Percentiles rank a stretch among this genome's conserved stretches.
Evolutionary conservation across 2,888 invertebrate genomes (phyloP).

Genomic region (Nomada fucata): DNA sequence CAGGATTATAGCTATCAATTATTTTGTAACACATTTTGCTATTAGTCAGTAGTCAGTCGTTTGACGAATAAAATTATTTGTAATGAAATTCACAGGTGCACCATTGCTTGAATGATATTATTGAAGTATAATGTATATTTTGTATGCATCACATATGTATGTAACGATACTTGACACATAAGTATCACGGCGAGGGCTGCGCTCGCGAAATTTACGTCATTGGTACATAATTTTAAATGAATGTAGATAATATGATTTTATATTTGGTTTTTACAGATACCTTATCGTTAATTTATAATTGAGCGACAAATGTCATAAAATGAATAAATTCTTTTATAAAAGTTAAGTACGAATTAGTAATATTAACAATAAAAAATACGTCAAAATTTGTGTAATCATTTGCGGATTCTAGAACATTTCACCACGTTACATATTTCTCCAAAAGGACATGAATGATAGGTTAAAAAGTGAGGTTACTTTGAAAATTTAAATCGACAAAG

Average conservation of each 20-base stretch:
- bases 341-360: no score
- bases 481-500: not conserved
- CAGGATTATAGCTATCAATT: slow-evolving; percentile 38
- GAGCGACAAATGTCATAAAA: no score
- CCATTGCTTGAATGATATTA: slow-evolving; percentile 31
- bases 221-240: slow-evolving; percentile 7
- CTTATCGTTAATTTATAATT: no score
- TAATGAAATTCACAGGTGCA: slow-evolving; percentile 40
- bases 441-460: not conserved
- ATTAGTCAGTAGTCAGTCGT: slow-evolving; percentile 33
- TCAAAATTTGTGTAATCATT: no score
- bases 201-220: not conserved
- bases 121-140: not conserved
- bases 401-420: no score
- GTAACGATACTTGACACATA: not conserved
- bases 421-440: no score
- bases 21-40: slow-evolving; percentile 33
- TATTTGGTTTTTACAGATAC: no score
- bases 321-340: no score
- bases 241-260: not conserved
- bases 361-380: no score
- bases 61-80: slow-evolving; percentile 43
- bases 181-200: no score
- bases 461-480: slow-evolving; percentile 6
- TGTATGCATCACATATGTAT: not conserved